phyloP scores from a whole-genome alignment of 2,113 vertebrate genomes.

The Corythoichthys haematopterus region DNA sequence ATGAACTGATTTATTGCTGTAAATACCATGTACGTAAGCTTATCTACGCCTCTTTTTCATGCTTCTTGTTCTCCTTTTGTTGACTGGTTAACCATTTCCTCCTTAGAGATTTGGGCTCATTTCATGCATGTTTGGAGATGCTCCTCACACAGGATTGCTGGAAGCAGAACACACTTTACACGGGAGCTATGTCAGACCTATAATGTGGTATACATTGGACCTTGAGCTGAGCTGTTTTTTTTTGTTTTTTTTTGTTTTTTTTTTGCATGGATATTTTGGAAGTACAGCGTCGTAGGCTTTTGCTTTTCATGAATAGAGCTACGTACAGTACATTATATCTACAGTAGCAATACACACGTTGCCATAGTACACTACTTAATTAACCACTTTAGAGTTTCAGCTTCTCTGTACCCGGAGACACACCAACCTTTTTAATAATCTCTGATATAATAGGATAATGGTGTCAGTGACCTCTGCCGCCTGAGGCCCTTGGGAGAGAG shows the following conservation, averaged over 20 bases:
- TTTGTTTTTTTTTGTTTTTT: no score
- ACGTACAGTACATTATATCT: no score
- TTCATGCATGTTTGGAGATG: constrained; percentile 20
- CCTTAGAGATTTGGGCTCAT: constrained; percentile 30
- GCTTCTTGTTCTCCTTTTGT: constrained; percentile 15
- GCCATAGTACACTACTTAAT: no score
- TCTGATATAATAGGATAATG: constrained; percentile 59
- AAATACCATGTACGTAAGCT: background rate
- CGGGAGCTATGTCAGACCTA: background rate
- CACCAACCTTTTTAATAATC: constrained; percentile 40
- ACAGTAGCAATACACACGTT: background rate
- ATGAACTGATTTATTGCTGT: background rate
- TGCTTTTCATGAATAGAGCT: no score
- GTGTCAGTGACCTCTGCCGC: constrained; percentile 53
- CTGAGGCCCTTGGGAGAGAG: constrained; percentile 19
- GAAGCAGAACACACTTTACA: constrained; percentile 8
- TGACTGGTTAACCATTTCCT: constrained; percentile 12
- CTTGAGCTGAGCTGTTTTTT: background rate
- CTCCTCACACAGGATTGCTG: constrained; percentile 14
- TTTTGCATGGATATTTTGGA: background rate
- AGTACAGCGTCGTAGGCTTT: no score
- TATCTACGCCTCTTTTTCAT: constrained; percentile 15
- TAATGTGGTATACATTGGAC: background rate
- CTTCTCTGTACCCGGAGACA: constrained; percentile 37
- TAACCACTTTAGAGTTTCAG: constrained; percentile 16